A percentile compares a stretch with the other conserved stretches of the same genome.
Conservation (phyloP, 1,140 invertebrate genomes). For the Mizuhopecten yessoensis region DNA sequence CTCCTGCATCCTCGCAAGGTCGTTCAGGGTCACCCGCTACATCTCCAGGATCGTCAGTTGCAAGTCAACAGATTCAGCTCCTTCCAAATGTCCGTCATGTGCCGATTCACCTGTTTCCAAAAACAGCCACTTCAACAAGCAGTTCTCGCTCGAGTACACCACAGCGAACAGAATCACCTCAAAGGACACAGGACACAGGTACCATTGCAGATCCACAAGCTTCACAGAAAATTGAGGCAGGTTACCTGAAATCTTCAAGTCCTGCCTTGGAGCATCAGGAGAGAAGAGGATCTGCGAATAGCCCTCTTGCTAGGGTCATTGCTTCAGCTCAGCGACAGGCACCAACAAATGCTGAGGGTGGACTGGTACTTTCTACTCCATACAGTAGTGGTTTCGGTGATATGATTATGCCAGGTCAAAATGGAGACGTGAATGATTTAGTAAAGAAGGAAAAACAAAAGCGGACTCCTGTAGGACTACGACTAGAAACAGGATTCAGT, state of each 20-base stretch:
- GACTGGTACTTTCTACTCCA: conserved; percentile 3
- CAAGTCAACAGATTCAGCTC: conserved; percentile 73
- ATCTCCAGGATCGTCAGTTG: conserved; percentile 62
- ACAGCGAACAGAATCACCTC: conserved; percentile 62
- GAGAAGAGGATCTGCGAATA: conserved; percentile 60
- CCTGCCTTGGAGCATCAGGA: conserved; percentile 54
- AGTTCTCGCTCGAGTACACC: conserved; percentile 69
- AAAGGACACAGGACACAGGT: neutral
- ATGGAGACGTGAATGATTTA: conserved; percentile 48
- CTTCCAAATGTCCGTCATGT: conserved; percentile 79
- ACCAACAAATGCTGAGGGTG: neutral
- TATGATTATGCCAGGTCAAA: conserved; percentile 54
- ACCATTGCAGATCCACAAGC: conserved; percentile 48
- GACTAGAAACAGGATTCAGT: conserved; percentile 75
- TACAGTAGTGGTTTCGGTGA: conserved; percentile 49
- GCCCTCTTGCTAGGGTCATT: conserved; percentile 60
- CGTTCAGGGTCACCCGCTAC: conserved; percentile 55
- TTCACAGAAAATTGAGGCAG: conserved; percentile 42
- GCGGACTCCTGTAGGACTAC: conserved; percentile 54
- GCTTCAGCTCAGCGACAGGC: conserved; percentile 51
- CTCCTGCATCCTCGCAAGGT: conserved; percentile 52
- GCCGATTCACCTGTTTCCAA: conserved; percentile 68
- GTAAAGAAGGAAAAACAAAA: neutral
- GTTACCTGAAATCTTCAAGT: conserved; percentile 54
- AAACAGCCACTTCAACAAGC: conserved; percentile 53